These are phyloP conservation scores for Maniola jurtina DNA, from an alignment of 1,140 invertebrate genomes.

Conservation along the genomic window DNA sequence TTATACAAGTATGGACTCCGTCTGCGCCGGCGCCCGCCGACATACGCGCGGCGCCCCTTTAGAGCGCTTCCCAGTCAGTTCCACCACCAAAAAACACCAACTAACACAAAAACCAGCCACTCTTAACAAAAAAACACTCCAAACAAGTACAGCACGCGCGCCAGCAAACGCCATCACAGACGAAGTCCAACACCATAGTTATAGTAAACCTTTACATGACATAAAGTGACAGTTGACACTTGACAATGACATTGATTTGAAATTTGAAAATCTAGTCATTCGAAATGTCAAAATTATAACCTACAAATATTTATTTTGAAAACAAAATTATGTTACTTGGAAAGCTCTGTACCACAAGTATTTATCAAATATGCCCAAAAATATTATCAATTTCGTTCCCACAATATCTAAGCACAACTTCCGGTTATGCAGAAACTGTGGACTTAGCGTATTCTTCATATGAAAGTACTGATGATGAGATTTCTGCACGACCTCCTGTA, in stretches of 20 bases:
- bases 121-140: too few species aligned
- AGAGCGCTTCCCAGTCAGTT: too few species aligned
- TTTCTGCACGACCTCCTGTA: slow-evolving; percentile 80
- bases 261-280: too few species aligned
- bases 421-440: slow-evolving; percentile 54
- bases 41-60: too few species aligned
- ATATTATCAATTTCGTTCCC: slow-evolving; percentile 19
- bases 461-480: slow-evolving; percentile 57
- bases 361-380: slow-evolving; percentile 29
- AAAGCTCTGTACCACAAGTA: slow-evolving; percentile 37
- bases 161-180: too few species aligned
- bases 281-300: slow-evolving; percentile 34
- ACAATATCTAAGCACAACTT: not conserved
- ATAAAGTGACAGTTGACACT: not conserved
- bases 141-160: too few species aligned
- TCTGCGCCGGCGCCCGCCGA: too few species aligned
- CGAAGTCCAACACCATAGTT: too few species aligned
- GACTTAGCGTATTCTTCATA: slow-evolving; percentile 73
- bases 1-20: too few species aligned
- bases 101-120: too few species aligned
- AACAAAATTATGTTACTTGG: slow-evolving; percentile 55
- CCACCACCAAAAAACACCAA: too few species aligned
- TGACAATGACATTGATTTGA: not conserved
- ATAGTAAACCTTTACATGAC: too few species aligned
- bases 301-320: slow-evolving; percentile 36